Evolutionary conservation across 1,140 invertebrate genomes (phyloP).

Genomic region (Monomorium pharaonis): DNA sequence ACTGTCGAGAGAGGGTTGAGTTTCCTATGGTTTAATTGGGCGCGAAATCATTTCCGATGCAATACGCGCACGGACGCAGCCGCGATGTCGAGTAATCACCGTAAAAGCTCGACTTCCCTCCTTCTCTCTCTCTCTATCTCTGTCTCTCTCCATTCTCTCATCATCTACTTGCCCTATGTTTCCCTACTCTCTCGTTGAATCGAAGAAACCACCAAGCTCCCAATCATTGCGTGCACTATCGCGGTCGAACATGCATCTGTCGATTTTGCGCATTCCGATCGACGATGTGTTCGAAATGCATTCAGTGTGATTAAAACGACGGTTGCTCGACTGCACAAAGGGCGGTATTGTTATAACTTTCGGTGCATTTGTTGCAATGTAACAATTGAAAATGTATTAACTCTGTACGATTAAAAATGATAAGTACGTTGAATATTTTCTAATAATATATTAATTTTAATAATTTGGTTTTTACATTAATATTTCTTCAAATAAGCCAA

Average conservation of each 20-base stretch:
- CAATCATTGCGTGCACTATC: slow-evolving; percentile 58
- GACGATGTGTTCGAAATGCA: slow-evolving; percentile 14
- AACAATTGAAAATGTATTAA: neutral
- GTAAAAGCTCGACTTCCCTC: slow-evolving; percentile 78
- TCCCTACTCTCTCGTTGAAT: slow-evolving; percentile 30
- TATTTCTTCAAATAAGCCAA: neutral
- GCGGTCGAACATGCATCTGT: slow-evolving; percentile 5
- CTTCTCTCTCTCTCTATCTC: neutral
- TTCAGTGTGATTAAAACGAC: slow-evolving; percentile 48
- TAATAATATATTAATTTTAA: too few species aligned
- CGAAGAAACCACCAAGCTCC: slow-evolving; percentile 56
- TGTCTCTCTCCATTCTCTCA: neutral
- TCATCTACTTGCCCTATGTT: slow-evolving; percentile 12
- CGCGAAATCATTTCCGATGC: slow-evolving; percentile 85
- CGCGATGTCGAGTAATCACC: slow-evolving; percentile 82
- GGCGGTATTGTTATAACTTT: neutral
- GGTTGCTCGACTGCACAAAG: neutral
- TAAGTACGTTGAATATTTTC: neutral
- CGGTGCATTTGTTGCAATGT: neutral
- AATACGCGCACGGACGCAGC: slow-evolving; percentile 82
- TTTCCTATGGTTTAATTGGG: slow-evolving; percentile 85
- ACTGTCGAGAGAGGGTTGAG: slow-evolving; percentile 74
- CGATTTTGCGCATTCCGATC: slow-evolving; percentile 10
- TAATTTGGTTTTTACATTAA: neutral
- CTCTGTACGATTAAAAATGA: neutral